Evolutionary conservation across 2,888 invertebrate genomes (phyloP).

Genomic region (Oscheius sp.): DNA sequence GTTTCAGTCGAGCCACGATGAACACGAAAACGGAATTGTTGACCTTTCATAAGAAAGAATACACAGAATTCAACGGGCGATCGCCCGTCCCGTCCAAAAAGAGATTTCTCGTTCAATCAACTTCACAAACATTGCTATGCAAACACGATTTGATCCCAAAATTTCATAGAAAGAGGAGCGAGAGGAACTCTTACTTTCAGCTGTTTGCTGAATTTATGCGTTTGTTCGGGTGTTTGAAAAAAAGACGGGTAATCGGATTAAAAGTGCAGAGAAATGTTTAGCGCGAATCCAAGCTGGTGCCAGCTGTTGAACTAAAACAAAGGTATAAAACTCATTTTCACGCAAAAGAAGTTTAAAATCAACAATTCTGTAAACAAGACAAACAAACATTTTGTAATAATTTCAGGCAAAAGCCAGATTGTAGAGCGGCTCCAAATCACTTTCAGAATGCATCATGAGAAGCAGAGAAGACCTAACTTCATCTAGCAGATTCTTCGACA

Average conservation of each 20-base stretch:
- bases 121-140: constrained; percentile 34
- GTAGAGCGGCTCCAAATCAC: no score
- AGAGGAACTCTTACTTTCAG: constrained; percentile 24
- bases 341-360: no score
- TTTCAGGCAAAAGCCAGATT: no score
- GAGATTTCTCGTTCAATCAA: constrained; percentile 31
- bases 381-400: no score
- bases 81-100: neutral
- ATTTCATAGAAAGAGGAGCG: constrained; percentile 19
- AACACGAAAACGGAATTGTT: neutral
- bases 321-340: no score
- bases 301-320: no score
- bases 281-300: neutral
- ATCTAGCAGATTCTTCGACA: no score
- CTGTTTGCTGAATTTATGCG: no score
- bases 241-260: neutral
- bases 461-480: no score
- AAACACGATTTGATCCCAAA: constrained; percentile 18
- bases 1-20: neutral
- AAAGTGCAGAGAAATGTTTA: constrained; percentile 4
- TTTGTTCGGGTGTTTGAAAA: neutral
- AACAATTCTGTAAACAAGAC: no score
- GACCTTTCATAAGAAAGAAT: neutral
- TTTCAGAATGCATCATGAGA: no score
- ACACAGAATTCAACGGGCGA: neutral